phyloP scores from a whole-genome alignment of 2,888 invertebrate species.

The Amiota communis region DNA sequence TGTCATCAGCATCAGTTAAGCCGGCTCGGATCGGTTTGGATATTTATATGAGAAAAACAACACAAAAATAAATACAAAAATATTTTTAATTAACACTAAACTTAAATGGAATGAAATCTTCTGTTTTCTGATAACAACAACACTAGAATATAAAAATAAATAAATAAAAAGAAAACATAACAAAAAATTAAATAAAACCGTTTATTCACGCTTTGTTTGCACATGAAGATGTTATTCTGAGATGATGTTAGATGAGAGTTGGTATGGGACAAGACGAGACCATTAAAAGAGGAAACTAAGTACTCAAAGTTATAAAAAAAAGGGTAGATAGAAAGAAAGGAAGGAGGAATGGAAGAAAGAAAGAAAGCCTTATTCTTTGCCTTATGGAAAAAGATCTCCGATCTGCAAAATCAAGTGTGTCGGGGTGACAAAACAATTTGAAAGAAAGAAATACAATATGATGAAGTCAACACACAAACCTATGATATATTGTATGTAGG shows the following conservation, averaged over 20 bases:
- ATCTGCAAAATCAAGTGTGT: too few species aligned
- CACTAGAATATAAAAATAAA: background rate
- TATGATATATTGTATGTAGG: too few species aligned
- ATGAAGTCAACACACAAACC: too few species aligned
- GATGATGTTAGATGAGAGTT: too few species aligned
- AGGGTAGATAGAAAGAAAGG: background rate
- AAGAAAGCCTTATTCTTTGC: background rate
- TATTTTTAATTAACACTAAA: constrained; percentile 26
- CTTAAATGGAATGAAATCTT: background rate
- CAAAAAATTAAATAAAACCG: background rate
- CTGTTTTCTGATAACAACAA: constrained; percentile 5
- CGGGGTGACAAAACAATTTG: too few species aligned
- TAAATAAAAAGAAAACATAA: background rate
- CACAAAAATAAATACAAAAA: constrained; percentile 10
- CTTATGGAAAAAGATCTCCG: background rate
- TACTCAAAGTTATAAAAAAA: background rate
- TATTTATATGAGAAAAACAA: background rate
- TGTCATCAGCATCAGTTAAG: too few species aligned
- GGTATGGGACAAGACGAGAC: too few species aligned
- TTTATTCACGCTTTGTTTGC: constrained; percentile 19
- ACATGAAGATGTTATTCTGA: constrained; percentile 8
- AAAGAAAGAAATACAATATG: too few species aligned
- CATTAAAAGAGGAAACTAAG: background rate
- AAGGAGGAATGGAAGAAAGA: background rate
- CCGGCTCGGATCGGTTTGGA: too few species aligned